A percentile compares a stretch with the other conserved stretches of the same genome.
Evolutionary conservation across 1,140 invertebrate species (phyloP).

Genomic region (Apis laboriosa): DNA sequence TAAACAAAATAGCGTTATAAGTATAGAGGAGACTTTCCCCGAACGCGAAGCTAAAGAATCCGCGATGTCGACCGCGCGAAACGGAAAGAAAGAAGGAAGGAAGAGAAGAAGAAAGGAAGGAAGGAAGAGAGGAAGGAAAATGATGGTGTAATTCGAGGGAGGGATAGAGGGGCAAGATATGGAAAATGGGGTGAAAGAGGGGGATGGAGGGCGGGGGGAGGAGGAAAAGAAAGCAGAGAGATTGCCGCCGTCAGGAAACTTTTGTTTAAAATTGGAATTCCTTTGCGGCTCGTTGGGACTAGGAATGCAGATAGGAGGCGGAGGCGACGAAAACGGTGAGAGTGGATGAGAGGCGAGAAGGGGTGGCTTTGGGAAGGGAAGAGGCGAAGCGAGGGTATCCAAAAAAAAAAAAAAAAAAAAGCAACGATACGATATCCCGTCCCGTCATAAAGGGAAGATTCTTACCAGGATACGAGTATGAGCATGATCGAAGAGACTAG

Average conservation of each 20-base stretch:
- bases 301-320: conserved; percentile 74
- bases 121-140: not conserved
- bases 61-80: conserved; percentile 41
- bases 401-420: conserved; percentile 44
- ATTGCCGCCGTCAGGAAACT: conserved; percentile 74
- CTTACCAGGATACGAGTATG: conserved; percentile 11
- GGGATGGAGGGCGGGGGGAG: not conserved
- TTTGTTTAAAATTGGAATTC: conserved; percentile 78
- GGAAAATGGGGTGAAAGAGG: not conserved
- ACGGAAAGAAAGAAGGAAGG: conserved; percentile 37
- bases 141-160: not conserved
- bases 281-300: conserved; percentile 76
- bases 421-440: conserved; percentile 65
- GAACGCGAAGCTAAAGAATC: conserved; percentile 67
- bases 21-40: conserved; percentile 11
- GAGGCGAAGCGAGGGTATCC: conserved; percentile 18
- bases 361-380: conserved; percentile 7
- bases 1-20: conserved; percentile 38
- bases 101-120: not conserved
- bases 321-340: conserved; percentile 69
- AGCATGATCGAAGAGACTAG: too few relatives aligned
- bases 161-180: not conserved
- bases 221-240: conserved; percentile 55
- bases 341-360: not conserved
- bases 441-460: conserved; percentile 65